Percentiles rank a stretch among this genome's conserved stretches.
These are phyloP conservation scores for Aproaerema taeniolella DNA, from an alignment of 2,888 invertebrate species.

Conservation along the genomic window DNA sequence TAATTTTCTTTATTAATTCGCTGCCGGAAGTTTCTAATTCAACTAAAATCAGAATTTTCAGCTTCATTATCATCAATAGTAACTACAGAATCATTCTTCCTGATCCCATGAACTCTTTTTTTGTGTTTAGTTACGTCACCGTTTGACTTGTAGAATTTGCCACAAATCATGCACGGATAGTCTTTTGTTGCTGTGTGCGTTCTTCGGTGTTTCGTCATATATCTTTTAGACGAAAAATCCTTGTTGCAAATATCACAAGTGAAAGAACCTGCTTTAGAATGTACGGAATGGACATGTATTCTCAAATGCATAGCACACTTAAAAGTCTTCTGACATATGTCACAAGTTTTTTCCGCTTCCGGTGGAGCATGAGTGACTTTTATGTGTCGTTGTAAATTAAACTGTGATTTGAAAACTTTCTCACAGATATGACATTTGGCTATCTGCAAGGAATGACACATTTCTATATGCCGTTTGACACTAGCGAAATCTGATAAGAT, in stretches of 20 bases:
- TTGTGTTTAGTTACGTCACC: constrained; percentile 34
- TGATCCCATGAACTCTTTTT: constrained; percentile 32
- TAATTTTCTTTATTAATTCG: too few relatives aligned
- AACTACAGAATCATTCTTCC: too few relatives aligned
- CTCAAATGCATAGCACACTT: constrained; percentile 36
- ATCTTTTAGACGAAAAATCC: constrained; percentile 30
- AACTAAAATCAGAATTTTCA: too few relatives aligned
- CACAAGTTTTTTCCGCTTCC: constrained; percentile 29
- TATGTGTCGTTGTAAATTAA: constrained; percentile 33
- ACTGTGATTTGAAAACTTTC: constrained; percentile 32
- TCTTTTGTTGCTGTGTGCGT: constrained; percentile 25
- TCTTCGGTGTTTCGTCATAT: constrained; percentile 34
- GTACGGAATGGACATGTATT: constrained; percentile 34
- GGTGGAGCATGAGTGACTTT: constrained; percentile 38
- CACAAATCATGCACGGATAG: constrained; percentile 29
- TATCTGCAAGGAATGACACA: constrained; percentile 28
- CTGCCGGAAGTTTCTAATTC: too few relatives aligned
- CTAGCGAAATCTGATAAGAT: constrained; percentile 27
- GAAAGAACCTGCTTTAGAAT: constrained; percentile 28
- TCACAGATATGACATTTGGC: constrained; percentile 31
- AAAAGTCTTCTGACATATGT: constrained; percentile 33
- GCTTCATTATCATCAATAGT: too few relatives aligned
- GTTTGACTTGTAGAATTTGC: constrained; percentile 29
- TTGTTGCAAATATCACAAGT: constrained; percentile 34
- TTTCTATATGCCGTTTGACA: constrained; percentile 31